Evolutionary conservation across 2,113 vertebrate genomes (phyloP).

Genomic region (Mesitornis unicolor): DNA sequence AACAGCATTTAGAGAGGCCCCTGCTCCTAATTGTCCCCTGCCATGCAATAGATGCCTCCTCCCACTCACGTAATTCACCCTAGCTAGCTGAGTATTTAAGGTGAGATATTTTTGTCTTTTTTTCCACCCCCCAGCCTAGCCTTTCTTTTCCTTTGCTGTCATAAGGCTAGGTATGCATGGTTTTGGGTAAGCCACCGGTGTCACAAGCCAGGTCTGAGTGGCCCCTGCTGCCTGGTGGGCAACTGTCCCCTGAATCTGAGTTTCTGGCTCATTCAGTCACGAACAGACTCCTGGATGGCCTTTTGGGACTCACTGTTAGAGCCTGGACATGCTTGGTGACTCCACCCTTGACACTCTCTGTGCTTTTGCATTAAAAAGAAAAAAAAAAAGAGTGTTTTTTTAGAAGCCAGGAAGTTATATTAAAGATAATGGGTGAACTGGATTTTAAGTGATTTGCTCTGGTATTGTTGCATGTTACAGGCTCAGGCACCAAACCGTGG

Average conservation of each 20-base stretch:
- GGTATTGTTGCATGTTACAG: neutral
- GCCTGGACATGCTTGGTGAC: neutral
- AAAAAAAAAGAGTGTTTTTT: neutral
- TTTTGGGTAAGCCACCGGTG: neutral
- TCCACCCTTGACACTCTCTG: neutral
- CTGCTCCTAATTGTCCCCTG: neutral
- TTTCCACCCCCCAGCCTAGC: neutral
- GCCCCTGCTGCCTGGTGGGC: accelerated
- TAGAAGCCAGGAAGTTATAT: neutral
- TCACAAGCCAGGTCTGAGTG: neutral
- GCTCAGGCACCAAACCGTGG: neutral
- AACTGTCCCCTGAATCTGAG: neutral
- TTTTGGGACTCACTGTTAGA: neutral
- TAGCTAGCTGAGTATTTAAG: neutral
- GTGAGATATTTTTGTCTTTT: neutral
- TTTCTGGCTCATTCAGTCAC: neutral
- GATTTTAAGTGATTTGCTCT: neutral
- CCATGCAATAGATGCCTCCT: neutral
- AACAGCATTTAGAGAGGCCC: neutral
- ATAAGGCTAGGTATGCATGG: too few relatives aligned
- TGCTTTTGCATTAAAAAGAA: neutral
- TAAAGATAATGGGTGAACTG: neutral
- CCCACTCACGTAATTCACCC: neutral
- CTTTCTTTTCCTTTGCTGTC: neutral
- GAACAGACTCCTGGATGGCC: neutral